A percentile compares a stretch with the other conserved stretches of the same genome.
Evolutionary conservation across 1,140 invertebrate species (phyloP).

Genomic region (Drosophila kikkawai): DNA sequence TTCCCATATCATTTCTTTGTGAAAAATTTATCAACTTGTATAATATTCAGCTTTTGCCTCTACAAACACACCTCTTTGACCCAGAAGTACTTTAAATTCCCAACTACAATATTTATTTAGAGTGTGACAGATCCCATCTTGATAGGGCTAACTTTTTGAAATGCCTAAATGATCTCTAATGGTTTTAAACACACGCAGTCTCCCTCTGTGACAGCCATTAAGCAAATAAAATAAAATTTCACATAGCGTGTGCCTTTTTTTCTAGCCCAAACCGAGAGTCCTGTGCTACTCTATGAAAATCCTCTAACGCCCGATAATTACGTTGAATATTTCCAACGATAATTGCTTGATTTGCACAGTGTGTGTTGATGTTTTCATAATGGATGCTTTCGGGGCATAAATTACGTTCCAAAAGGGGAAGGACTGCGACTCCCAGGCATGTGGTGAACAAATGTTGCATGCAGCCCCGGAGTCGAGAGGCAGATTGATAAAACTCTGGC

Average conservation of each 20-base stretch:
- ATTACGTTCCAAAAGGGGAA: slow-evolving; percentile 54
- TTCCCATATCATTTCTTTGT: not conserved
- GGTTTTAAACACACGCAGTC: slow-evolving; percentile 19
- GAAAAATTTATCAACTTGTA: not conserved
- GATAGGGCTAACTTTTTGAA: slow-evolving; percentile 20
- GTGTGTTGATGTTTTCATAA: slow-evolving; percentile 81
- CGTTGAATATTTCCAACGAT: slow-evolving; percentile 69
- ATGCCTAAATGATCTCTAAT: slow-evolving; percentile 37
- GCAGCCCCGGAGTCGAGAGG: slow-evolving; percentile 66
- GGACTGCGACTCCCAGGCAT: slow-evolving; percentile 32
- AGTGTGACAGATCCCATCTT: slow-evolving; percentile 5
- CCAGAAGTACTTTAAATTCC: not conserved
- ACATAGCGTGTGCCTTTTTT: slow-evolving; percentile 49
- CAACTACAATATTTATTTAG: not conserved
- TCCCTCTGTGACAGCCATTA: slow-evolving; percentile 27
- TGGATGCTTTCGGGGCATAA: slow-evolving; percentile 67
- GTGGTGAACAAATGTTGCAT: slow-evolving; percentile 57
- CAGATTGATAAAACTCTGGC: slow-evolving; percentile 65
- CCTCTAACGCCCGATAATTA: slow-evolving; percentile 71
- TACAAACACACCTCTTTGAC: no score
- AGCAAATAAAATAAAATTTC: slow-evolving; percentile 27
- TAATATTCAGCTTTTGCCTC: not conserved
- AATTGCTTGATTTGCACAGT: slow-evolving; percentile 81
- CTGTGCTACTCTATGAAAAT: slow-evolving; percentile 27
- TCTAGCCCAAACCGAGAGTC: not conserved